A percentile compares a stretch with the other conserved stretches of the same genome.
Evolutionary conservation across 2,888 invertebrate species (phyloP).

Genomic region (Polylopha cassiicola): DNA sequence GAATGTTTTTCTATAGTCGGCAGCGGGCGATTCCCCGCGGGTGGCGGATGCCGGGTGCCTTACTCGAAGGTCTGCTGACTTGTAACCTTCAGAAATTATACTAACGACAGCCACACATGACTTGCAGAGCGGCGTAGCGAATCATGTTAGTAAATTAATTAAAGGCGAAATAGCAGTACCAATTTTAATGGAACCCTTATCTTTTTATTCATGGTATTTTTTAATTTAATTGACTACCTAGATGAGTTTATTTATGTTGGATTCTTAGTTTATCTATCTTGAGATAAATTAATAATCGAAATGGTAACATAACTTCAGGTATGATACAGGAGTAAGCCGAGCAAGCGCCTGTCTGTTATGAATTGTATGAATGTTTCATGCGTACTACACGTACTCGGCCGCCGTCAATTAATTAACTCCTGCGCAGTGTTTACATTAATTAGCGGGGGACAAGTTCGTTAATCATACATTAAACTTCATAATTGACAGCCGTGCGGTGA

Average conservation of each 20-base stretch:
- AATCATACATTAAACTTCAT: conserved; percentile 57
- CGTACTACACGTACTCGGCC: conserved; percentile 46
- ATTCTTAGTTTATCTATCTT: too few species aligned
- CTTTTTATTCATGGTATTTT: too few species aligned
- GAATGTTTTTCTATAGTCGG: conserved; percentile 14
- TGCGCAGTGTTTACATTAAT: conserved; percentile 70
- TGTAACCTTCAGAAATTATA: too few species aligned
- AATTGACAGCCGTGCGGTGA: conserved; percentile 38
- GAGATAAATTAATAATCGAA: too few species aligned
- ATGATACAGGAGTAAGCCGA: conserved; percentile 1
- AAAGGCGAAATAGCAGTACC: too few species aligned
- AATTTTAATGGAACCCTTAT: too few species aligned
- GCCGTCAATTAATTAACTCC: conserved; percentile 71
- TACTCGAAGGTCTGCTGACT: conserved; percentile 57
- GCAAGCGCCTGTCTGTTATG: conserved; percentile 51
- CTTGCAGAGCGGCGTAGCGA: too few species aligned
- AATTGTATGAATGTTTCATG: conserved; percentile 75
- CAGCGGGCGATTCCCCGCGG: conserved; percentile 48
- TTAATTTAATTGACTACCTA: too few species aligned
- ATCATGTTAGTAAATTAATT: too few species aligned
- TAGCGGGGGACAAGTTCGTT: conserved; percentile 55
- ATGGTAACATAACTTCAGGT: too few species aligned
- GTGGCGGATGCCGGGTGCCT: conserved; percentile 60
- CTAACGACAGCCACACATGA: too few species aligned
- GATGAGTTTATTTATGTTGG: too few species aligned